phyloP scores from a whole-genome alignment of 2,888 invertebrate species.

The Campoletis raptor region DNA sequence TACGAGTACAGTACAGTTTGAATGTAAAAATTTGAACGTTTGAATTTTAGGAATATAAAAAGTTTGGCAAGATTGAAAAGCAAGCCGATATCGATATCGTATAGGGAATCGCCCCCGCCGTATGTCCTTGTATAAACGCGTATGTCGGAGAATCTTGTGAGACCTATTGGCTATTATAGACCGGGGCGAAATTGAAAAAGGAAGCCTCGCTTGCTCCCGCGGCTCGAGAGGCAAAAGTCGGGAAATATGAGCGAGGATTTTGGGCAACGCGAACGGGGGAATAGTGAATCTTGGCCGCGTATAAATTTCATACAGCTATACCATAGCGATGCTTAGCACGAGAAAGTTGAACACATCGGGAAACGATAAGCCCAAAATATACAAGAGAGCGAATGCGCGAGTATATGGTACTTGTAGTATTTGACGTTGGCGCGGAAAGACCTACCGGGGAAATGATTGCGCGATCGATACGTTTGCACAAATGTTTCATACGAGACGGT shows the following conservation, averaged over 20 bases:
- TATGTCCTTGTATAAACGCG: conserved; percentile 30
- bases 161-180: neutral
- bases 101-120: neutral
- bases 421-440: too few relatives aligned
- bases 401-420: too few relatives aligned
- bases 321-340: neutral
- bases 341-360: neutral
- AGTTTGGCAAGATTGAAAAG: neutral
- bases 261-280: conserved; percentile 3
- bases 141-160: conserved; percentile 32
- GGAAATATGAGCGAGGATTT: conserved; percentile 59
- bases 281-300: conserved; percentile 15
- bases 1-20: too few relatives aligned
- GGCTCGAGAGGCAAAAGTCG: conserved; percentile 14
- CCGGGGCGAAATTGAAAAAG: conserved; percentile 62
- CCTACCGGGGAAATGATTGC: too few relatives aligned
- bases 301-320: neutral
- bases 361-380: conserved; percentile 44
- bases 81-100: neutral
- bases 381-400: too few relatives aligned
- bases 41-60: neutral
- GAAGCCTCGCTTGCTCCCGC: conserved; percentile 29
- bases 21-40: too few relatives aligned
- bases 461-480: too few relatives aligned
- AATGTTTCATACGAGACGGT: too few relatives aligned